Evolutionary conservation across 1,140 invertebrate genomes (phyloP), one percentile per base, ranked within the genome.

Genomic region (Cydia strobilella): DNA sequence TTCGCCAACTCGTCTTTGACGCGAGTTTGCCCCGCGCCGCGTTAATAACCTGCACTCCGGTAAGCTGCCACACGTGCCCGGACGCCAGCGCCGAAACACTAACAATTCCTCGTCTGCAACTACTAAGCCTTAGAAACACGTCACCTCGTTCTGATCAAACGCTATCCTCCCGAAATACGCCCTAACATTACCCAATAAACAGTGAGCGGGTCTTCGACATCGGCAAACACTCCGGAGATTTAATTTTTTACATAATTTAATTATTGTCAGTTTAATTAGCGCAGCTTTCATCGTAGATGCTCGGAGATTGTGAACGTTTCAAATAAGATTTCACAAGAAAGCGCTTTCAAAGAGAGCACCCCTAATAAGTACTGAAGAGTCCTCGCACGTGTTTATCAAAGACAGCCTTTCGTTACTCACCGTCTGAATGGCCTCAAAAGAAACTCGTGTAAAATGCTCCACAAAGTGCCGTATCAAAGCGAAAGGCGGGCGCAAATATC

Each of bases 341-440:
- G 87, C 89, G 89, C 85, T 90, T 90, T 90, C 89, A 93, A 91
- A 93, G 91, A 90, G 90, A 91, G 90, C 91, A 90, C 87, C 91
- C 87, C 89, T 93, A 92, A 93, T 93, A 93, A 93, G 90, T 91
- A 92, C 89, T 93, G 89, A 92, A 93, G 90, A 93, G 89, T 91
- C 90, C 91, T 91, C 90, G 91, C 90, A 93, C 91, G 91, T 93
- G 91, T 93, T 93, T 92, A 93, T 92, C 90, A 93, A 92, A 93
- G 91, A 91, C 91, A 91, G 90, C 91, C 91, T 93, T 92, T 91
- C 91, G 90, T 93, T 93, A 91, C 90, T 91, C 89, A 93, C 89
- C 90, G 91, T 93, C 89, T 93, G 91, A 93, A 93, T 91, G 89
- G 90, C 85, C 89, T 93, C 90, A 93, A 93, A 93, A 91, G 90